Evolutionary conservation across 2,113 vertebrate genomes (phyloP).

Genomic region (Microcebus griseorufus): DNA sequence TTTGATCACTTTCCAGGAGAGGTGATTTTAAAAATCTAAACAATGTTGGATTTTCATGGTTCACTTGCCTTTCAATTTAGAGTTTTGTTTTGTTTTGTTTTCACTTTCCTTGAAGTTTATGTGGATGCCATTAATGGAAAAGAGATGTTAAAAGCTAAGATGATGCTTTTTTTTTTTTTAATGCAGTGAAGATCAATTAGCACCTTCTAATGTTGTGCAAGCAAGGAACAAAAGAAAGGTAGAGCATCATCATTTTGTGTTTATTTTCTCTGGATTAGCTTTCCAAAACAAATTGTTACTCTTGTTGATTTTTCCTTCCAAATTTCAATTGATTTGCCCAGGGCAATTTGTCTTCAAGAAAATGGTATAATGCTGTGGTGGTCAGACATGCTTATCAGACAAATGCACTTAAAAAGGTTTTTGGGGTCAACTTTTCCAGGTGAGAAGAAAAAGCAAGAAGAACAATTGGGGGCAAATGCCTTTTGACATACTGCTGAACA

Average conservation of each 20-base stretch:
- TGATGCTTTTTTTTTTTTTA: not conserved
- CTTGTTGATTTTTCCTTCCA: not conserved
- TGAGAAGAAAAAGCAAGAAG: not conserved
- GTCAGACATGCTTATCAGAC: not conserved
- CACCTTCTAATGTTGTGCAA: conserved; percentile 33
- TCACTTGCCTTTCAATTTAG: not conserved
- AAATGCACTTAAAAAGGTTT: not conserved
- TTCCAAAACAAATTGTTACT: conserved; percentile 51
- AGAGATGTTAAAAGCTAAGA: not conserved
- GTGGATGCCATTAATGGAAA: conserved; percentile 26
- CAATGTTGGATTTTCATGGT: not conserved
- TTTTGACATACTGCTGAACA: not conserved
- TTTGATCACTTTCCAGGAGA: conserved; percentile 14
- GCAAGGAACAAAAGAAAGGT: not conserved
- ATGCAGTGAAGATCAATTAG: conserved; percentile 21
- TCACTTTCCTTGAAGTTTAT: not conserved
- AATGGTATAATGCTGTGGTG: conserved; percentile 34
- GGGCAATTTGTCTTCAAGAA: conserved; percentile 30
- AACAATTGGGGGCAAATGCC: not conserved
- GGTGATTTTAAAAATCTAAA: conserved; percentile 5
- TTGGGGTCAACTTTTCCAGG: not conserved
- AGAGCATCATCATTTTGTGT: conserved; percentile 52
- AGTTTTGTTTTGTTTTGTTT: conserved; percentile 15
- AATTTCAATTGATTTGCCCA: not conserved
- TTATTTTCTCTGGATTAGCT: conserved; percentile 64